Evolutionary conservation across 2,797 vertebrate species (phyloP).

Genomic region (Astyanax mexicanus): DNA sequence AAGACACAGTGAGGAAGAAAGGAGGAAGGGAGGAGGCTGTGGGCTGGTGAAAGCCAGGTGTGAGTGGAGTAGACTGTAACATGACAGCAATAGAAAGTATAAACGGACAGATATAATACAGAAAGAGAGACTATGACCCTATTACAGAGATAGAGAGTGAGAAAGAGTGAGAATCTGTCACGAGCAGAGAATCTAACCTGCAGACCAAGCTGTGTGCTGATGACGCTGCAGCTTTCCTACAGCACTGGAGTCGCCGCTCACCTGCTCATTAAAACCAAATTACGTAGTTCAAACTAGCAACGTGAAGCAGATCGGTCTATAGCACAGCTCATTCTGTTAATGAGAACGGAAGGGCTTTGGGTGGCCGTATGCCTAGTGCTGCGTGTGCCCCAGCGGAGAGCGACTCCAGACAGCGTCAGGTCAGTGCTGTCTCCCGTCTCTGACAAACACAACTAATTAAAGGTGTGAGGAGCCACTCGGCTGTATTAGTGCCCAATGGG

Average conservation of each 20-base stretch:
- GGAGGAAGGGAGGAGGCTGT: not conserved
- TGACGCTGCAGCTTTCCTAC: slow-evolving; percentile 4
- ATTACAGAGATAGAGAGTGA: not conserved
- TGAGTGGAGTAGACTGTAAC: not conserved
- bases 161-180: not conserved
- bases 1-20: not conserved
- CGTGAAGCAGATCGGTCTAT: slow-evolving; percentile 4
- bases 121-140: not conserved
- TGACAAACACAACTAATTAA: slow-evolving; percentile 37
- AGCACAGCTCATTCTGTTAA: slow-evolving; percentile 29
- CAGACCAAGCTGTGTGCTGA: slow-evolving; percentile 19
- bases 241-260: slow-evolving; percentile 35
- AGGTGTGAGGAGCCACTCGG: slow-evolving; percentile 12
- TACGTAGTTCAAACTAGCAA: slow-evolving; percentile 20
- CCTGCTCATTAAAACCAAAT: slow-evolving; percentile 47
- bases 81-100: not conserved
- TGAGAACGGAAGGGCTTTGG: slow-evolving; percentile 23
- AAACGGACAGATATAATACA: not conserved
- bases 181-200: not conserved
- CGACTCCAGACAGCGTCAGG: not conserved
- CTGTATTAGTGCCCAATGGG: not conserved
- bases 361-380: slow-evolving; percentile 7
- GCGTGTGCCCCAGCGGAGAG: not conserved
- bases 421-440: slow-evolving; percentile 2
- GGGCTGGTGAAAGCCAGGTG: not conserved